Evolutionary conservation across 2,888 invertebrate species (phyloP).

Genomic region (Trissoscelio sp.): DNA sequence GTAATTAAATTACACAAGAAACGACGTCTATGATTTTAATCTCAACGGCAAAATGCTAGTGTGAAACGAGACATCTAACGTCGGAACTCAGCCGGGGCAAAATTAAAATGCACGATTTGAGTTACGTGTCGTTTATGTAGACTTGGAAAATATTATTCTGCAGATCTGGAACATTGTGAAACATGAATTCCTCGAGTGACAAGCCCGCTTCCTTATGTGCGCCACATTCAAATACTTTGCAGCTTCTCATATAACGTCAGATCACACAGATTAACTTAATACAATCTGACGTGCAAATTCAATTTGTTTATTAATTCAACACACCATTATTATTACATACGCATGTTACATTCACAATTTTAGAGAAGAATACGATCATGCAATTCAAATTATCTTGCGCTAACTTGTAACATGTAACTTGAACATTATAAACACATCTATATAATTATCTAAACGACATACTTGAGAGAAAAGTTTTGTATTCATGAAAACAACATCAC

Average conservation of each 20-base stretch:
- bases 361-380: too few species aligned
- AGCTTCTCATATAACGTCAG: slow-evolving; percentile 21
- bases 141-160: slow-evolving; percentile 55
- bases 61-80: slow-evolving; percentile 63
- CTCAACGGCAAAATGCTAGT: slow-evolving; percentile 49
- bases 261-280: slow-evolving; percentile 9
- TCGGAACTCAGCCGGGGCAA: slow-evolving; percentile 35
- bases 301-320: slow-evolving; percentile 35
- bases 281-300: not conserved
- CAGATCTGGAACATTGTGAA: slow-evolving; percentile 38
- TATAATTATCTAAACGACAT: not conserved
- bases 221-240: slow-evolving; percentile 25
- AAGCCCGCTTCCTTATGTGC: slow-evolving; percentile 19
- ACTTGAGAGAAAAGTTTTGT: not conserved
- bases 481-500: slow-evolving; percentile 28
- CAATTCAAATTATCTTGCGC: too few species aligned
- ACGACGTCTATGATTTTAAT: slow-evolving; percentile 73
- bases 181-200: slow-evolving; percentile 39
- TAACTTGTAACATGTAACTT: too few species aligned
- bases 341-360: too few species aligned
- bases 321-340: too few species aligned
- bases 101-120: slow-evolving; percentile 67
- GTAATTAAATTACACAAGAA: slow-evolving; percentile 72
- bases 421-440: too few species aligned
- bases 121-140: slow-evolving; percentile 44